Evolutionary conservation across 2,113 vertebrate species (phyloP).

Genomic region (Lagopus muta): DNA sequence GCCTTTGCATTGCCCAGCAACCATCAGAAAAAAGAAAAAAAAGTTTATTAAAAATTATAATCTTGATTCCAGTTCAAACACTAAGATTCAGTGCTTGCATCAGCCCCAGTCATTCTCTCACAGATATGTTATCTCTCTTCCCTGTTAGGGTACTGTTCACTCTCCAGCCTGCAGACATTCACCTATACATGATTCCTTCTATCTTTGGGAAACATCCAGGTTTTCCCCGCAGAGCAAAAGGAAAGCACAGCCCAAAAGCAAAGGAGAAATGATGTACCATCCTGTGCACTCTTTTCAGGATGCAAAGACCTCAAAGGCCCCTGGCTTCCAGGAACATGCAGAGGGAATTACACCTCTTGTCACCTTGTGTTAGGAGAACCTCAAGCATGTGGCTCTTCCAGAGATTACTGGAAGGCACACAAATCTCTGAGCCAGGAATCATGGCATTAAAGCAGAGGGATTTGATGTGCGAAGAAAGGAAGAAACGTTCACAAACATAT

Average conservation of each 20-base stretch:
- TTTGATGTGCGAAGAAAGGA: neutral
- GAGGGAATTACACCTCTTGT: neutral
- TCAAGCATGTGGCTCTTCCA: neutral
- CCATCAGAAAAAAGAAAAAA: neutral
- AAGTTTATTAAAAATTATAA: neutral
- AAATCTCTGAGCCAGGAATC: neutral
- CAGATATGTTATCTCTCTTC: neutral
- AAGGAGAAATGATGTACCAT: neutral
- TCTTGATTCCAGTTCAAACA: conserved; percentile 8
- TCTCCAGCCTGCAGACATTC: neutral
- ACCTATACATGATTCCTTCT: neutral
- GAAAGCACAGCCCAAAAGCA: neutral
- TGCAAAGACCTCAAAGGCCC: neutral
- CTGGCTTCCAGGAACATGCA: neutral
- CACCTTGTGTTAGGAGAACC: neutral
- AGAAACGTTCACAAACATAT: neutral
- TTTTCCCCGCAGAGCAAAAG: neutral
- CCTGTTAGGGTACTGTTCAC: neutral
- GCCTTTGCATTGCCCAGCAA: neutral
- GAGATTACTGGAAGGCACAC: neutral
- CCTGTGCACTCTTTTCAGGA: neutral
- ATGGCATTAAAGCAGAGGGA: neutral
- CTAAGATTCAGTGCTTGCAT: conserved; percentile 1
- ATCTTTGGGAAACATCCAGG: neutral
- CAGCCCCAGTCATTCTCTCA: neutral